Conservation (phyloP, 2,888 invertebrate genomes). For the Lasius fuliginosus region DNA sequence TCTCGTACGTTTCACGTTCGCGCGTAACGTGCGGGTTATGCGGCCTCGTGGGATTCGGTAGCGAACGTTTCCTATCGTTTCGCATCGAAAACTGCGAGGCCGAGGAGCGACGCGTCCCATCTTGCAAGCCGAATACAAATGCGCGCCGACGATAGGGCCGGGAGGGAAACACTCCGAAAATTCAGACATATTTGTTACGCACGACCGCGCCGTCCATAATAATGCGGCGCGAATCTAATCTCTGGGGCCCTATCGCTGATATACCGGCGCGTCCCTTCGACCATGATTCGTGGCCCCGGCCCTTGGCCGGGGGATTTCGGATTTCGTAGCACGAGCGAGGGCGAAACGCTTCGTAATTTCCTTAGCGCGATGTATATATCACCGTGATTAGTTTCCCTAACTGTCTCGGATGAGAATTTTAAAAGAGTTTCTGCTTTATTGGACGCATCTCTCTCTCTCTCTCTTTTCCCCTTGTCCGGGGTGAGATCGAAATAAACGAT, state of each 20-base stretch:
- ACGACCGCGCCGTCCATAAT: constrained; percentile 72
- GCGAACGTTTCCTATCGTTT: constrained; percentile 73
- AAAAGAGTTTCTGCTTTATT: constrained; percentile 24
- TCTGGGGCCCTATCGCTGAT: constrained; percentile 65
- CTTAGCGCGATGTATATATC: constrained; percentile 51
- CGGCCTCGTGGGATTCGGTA: constrained; percentile 67
- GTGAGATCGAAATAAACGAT: too few species aligned
- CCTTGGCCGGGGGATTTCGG: constrained; percentile 12
- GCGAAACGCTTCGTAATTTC: constrained; percentile 46
- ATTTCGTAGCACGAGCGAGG: constrained; percentile 44
- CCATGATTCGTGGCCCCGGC: constrained; percentile 40
- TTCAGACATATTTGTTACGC: constrained; percentile 73
- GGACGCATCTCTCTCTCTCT: neutral
- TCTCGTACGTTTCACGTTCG: constrained; percentile 53
- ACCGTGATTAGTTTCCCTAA: constrained; percentile 53
- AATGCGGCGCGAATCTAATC: constrained; percentile 74
- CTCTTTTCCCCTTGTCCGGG: too few species aligned
- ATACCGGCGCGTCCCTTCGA: constrained; percentile 49
- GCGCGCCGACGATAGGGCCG: constrained; percentile 52
- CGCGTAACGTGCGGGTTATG: constrained; percentile 64
- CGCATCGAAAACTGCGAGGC: constrained; percentile 64
- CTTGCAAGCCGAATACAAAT: constrained; percentile 74
- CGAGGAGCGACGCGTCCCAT: constrained; percentile 55
- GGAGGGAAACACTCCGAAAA: constrained; percentile 63
- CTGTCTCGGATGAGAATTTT: constrained; percentile 35